Evolutionary conservation across 2,888 invertebrate genomes (phyloP).

Genomic region (Encarsia formosa): DNA sequence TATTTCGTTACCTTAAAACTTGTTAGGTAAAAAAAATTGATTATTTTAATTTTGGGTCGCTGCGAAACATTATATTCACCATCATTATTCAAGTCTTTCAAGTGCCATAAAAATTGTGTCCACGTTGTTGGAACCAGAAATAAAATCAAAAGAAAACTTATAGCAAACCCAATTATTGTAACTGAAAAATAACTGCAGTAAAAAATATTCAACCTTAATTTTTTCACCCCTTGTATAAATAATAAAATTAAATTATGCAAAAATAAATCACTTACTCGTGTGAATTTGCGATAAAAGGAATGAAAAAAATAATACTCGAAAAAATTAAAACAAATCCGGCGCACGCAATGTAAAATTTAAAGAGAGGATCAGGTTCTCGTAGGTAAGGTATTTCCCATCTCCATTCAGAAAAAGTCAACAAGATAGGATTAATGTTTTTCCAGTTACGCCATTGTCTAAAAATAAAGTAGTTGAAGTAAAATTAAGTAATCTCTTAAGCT

Average conservation of each 20-base stretch:
- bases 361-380: constrained; percentile 73
- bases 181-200: too few species aligned
- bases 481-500: background rate
- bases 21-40: constrained; percentile 59
- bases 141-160: too few species aligned
- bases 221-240: too few species aligned
- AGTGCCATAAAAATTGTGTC: constrained; percentile 70
- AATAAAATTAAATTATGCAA: too few species aligned
- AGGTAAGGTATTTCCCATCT: constrained; percentile 70
- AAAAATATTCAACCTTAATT: too few species aligned
- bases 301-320: constrained; percentile 54
- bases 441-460: constrained; percentile 64
- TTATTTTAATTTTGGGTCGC: constrained; percentile 55
- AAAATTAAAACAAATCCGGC: constrained; percentile 59
- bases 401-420: constrained; percentile 62
- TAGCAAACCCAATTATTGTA: too few species aligned
- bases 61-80: constrained; percentile 53
- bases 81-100: constrained; percentile 51
- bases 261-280: too few species aligned
- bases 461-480: background rate
- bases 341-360: constrained; percentile 73
- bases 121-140: constrained; percentile 71
- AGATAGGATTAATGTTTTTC: constrained; percentile 59
- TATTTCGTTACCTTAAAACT: constrained; percentile 42
- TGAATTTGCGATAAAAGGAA: constrained; percentile 59